Evolutionary conservation across 1,140 invertebrate genomes (phyloP), one percentile per base, ranked within the genome.

Genomic region (Oedothorax gibbosus): DNA sequence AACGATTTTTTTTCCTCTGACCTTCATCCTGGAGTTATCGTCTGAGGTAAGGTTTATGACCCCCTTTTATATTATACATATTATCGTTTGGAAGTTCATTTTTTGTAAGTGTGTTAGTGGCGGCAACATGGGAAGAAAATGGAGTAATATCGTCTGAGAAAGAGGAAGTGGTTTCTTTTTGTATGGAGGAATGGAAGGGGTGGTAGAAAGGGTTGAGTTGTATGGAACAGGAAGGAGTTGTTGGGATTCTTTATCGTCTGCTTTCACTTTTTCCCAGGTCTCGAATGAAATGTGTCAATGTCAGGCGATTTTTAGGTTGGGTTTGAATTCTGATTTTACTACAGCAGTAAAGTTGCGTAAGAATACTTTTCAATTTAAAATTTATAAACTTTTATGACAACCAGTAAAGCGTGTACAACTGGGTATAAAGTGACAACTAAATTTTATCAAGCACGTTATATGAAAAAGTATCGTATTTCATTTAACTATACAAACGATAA

Each of bases 1-100:
- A 62, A 71, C 78, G 78, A 81, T 71, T 53, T 81, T 71, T 81
- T 81, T 81, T 71, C 20, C 54, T 71, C 18, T 10, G n/a, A 51
- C 54, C 20, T 21, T 60, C 72, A 57, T 75, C 72, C 57, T 12
- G 12, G 12, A 15, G 57, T 18, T 62, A 62, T 68, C 15, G 53
- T 64, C 11, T 21, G 75, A 81, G 78, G 78, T 71, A 81, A 80
- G 78, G 78, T 81, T 81, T 81, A 54, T 20, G 78, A 81, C 78
- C 78, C 54, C 49, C 71, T 79, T 62, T 68, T 21, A 15, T 79
- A 20, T 54, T 50, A 21, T 64, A 65, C 7, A 77, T 62, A 77
- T 18, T 64, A 57, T 35, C 57, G 35, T 35, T 35, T 35, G 35
- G 35, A 35, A 35, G 35, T 35, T 35, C 35, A 35, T 35, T 53